Evolutionary conservation across 1,140 invertebrate species (phyloP).

Genomic region (Formica exsecta): DNA sequence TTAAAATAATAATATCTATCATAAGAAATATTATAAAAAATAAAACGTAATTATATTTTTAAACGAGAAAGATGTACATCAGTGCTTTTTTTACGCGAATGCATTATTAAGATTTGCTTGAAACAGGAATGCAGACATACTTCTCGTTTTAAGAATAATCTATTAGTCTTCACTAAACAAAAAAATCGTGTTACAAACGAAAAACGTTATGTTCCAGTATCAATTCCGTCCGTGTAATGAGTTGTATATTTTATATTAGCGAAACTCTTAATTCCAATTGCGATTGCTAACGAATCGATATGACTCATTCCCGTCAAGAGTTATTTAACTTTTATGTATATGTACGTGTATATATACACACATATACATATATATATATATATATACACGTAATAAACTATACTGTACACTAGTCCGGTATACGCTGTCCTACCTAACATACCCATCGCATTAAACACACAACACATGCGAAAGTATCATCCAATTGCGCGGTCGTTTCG

Average conservation of each 20-base stretch:
- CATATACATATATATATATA: too few species aligned
- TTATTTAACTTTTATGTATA: constrained; percentile 53
- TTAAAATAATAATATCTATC: neutral
- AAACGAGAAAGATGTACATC: neutral
- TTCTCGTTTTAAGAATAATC: neutral
- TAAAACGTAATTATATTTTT: neutral
- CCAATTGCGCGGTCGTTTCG: constrained; percentile 3
- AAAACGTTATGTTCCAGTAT: neutral
- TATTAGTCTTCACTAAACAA: neutral
- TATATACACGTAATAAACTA: constrained; percentile 50
- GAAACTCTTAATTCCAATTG: constrained; percentile 37
- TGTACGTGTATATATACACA: constrained; percentile 40
- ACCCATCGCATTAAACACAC: constrained; percentile 66
- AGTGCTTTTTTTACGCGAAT: neutral
- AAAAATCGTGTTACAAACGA: constrained; percentile 6
- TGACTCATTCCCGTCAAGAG: constrained; percentile 53
- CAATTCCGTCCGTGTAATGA: constrained; percentile 61
- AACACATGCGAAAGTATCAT: constrained; percentile 10
- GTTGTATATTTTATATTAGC: constrained; percentile 20
- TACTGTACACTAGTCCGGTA: constrained; percentile 81
- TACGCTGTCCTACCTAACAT: constrained; percentile 80
- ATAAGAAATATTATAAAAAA: neutral
- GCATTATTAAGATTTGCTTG: neutral
- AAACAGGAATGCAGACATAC: neutral
- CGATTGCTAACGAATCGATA: constrained; percentile 57